Percentiles rank a stretch among this genome's conserved stretches.
Evolutionary conservation across 1,140 invertebrate genomes (phyloP).

Genomic region (Mactra quadrangularis): DNA sequence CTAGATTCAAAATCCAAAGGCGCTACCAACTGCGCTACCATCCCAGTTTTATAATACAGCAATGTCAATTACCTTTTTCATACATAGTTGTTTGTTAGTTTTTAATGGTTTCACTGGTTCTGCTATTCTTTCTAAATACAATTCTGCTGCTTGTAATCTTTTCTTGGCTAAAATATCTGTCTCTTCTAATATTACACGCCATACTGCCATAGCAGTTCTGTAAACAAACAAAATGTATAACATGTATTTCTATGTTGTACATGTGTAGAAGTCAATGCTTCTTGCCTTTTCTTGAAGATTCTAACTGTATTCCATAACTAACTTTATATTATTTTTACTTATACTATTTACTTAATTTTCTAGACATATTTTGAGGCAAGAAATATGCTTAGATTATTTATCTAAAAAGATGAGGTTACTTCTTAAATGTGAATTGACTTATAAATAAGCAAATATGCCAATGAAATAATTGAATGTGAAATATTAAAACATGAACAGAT

Average conservation of each 20-base stretch:
- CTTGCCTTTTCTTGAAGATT: background rate
- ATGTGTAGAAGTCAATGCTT: background rate
- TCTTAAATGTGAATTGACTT: too few relatives aligned
- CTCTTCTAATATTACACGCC: slow-evolving; percentile 96
- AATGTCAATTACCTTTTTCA: slow-evolving; percentile 96
- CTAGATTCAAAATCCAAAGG: too few relatives aligned
- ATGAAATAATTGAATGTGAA: too few relatives aligned
- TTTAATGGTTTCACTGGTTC: slow-evolving; percentile 95
- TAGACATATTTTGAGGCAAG: too few relatives aligned
- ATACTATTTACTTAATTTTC: background rate
- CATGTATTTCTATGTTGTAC: background rate
- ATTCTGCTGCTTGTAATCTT: slow-evolving; percentile 94
- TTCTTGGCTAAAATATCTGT: slow-evolving; percentile 96
- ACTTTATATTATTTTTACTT: background rate
- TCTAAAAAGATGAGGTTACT: too few relatives aligned
- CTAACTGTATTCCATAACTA: background rate
- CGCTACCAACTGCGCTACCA: too few relatives aligned
- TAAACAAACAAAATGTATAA: too few relatives aligned
- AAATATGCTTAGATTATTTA: too few relatives aligned
- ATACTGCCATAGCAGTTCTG: slow-evolving; percentile 98
- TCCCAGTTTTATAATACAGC: too few relatives aligned
- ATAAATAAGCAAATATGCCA: too few relatives aligned
- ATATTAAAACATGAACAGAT: too few relatives aligned
- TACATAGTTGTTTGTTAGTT: slow-evolving; percentile 92
- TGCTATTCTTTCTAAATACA: slow-evolving; percentile 96